Base-by-base conservation (phyloP, 2,113 vertebrate species). In the Hypomesus transpacificus region DNA sequence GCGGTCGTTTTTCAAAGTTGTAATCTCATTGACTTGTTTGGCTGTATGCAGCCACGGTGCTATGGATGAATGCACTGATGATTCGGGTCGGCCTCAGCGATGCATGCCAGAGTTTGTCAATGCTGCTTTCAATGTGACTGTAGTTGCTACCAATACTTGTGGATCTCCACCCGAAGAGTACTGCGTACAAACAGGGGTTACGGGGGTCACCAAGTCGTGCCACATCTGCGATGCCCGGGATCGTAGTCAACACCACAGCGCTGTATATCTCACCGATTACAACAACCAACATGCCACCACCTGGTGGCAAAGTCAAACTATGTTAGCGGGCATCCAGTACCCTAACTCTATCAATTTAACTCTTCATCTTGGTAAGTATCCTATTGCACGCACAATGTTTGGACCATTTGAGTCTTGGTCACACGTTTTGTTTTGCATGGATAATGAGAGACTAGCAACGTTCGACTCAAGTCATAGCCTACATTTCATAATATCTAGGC, bases 241-340 rank as follows among this genome's bases (percentile, higher is more conserved):
- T 89, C 92, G 93, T 24, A 88, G 90, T 87, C 93, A 94, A 88
- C 92, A 92, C 80, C 97, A 98, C 93, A 86, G 92, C 80, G 91
- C 97, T 64, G 92, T 84, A 72, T 95, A 94, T 91, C 94, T 99
- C 87, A 98, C 96, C 82, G 97, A 98, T 91, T 99, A 98, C 94
- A 99, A 98, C 94, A 97, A 94, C 85, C 96, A 94, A 82, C 95
- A 95, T 86, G 96, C 96, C 80, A 93, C 93, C 87, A 99, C 96
- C 91, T 98, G 97, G 97, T 98, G 97, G 97, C 97, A 99, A 85
- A 98, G 97, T 87, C 96, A 95, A 90, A 98, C 94, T 84, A 99
- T 99, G 97, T 89, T 99, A 87, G 94, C 96, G 1, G 96, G 97
- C 58, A 92, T 98, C 89, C 97, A 99, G 94, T 95, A 97, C 90